Evolutionary conservation across 2,113 vertebrate genomes (phyloP).

Genomic region (Chaetops frenatus): DNA sequence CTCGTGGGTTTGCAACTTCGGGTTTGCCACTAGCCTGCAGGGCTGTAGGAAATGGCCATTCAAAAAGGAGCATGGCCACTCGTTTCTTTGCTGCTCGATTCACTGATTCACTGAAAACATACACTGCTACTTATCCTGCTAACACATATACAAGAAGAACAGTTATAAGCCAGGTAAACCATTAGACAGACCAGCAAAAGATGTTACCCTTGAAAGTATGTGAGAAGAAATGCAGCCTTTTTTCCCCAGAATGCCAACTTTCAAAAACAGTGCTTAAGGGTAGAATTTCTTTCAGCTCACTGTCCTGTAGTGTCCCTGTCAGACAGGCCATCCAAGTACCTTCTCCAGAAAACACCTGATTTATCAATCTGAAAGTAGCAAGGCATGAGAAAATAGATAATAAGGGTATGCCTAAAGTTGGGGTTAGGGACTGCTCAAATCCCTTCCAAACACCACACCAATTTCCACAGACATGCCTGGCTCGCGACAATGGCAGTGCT

Average conservation of each 20-base stretch:
- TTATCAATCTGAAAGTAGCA: conserved; percentile 43
- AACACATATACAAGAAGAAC: neutral
- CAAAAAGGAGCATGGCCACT: neutral
- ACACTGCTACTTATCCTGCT: neutral
- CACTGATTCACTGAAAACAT: neutral
- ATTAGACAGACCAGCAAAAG: neutral
- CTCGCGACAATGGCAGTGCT: neutral
- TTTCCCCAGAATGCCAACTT: conserved; percentile 32
- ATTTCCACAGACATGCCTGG: neutral
- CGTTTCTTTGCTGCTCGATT: neutral
- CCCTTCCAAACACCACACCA: neutral
- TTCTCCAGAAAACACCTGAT: conserved; percentile 36
- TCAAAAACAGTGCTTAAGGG: conserved; percentile 20
- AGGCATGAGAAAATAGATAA: conserved; percentile 8
- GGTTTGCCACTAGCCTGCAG: neutral
- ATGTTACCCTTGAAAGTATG: conserved; percentile 17
- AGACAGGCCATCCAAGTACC: conserved; percentile 18
- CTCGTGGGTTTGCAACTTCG: fast-evolving
- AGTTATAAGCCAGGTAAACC: neutral
- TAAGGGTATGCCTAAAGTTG: neutral
- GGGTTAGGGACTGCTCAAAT: neutral
- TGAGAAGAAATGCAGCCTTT: conserved; percentile 16
- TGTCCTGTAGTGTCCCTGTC: conserved; percentile 16
- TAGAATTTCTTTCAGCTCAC: neutral
- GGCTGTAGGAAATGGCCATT: fast-evolving